Conservation (phyloP, 2,888 invertebrate genomes). For the Drosophila borealis region DNA sequence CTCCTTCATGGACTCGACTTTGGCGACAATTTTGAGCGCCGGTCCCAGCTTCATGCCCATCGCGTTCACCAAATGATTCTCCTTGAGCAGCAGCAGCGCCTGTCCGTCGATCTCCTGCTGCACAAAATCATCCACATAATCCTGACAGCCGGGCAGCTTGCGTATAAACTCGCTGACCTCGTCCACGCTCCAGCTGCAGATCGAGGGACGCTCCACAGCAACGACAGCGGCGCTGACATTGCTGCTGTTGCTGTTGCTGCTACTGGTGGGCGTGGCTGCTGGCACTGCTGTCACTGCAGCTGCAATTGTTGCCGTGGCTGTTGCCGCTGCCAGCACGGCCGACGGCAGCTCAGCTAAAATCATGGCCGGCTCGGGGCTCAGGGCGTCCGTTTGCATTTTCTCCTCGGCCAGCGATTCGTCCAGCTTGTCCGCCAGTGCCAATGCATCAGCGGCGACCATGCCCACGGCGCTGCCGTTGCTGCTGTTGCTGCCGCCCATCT, state of each 20-base stretch:
- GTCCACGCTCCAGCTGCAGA: constrained; percentile 88
- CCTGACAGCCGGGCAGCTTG: constrained; percentile 94
- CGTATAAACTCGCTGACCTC: constrained; percentile 96
- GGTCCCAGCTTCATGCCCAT: constrained; percentile 98
- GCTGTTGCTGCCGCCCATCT: constrained; percentile 73
- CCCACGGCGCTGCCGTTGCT: constrained; percentile 27
- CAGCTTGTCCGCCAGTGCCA: constrained; percentile 65
- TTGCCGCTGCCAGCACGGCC: constrained; percentile 4
- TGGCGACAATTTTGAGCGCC: constrained; percentile 97
- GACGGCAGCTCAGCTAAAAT: constrained; percentile 34
- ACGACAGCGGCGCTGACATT: constrained; percentile 5
- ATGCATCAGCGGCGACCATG: constrained; percentile 55
- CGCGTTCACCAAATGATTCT: constrained; percentile 96
- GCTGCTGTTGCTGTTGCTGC: constrained; percentile 8
- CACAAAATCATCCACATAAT: constrained; percentile 97
- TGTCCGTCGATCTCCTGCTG: constrained; percentile 98
- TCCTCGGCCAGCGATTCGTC: constrained; percentile 75
- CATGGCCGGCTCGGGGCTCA: constrained; percentile 23
- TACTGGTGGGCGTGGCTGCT: constrained; percentile 1
- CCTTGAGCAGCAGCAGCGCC: constrained; percentile 95
- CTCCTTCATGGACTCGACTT: constrained; percentile 91
- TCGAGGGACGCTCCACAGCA: constrained; percentile 75
- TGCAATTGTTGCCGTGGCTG: constrained; percentile 19
- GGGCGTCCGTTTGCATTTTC: constrained; percentile 69
- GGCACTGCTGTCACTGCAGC: background rate